phyloP scores from a whole-genome alignment of 2,797 vertebrate genomes.

The Tenualosa thibaudeaui region DNA sequence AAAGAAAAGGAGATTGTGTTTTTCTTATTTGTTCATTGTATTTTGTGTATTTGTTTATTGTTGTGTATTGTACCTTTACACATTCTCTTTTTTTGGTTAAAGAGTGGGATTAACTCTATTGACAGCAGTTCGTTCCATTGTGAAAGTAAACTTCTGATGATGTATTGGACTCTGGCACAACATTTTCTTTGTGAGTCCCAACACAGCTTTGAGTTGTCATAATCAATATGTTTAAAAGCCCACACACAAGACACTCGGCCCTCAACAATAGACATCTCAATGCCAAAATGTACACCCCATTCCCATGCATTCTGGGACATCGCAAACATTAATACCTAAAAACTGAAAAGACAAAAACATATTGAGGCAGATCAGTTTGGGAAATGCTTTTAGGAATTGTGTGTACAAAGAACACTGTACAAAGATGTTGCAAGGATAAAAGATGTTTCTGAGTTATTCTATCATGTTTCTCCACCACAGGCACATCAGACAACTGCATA shows the following conservation, averaged over 20 bases:
- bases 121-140: not conserved
- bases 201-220: not conserved
- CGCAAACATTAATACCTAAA: too few relatives aligned
- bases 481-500: not conserved
- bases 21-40: too few relatives aligned
- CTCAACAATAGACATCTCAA: too few relatives aligned
- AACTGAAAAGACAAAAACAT: too few relatives aligned
- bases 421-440: not conserved
- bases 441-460: not conserved
- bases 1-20: too few relatives aligned
- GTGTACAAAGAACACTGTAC: not conserved
- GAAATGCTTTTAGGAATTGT: not conserved
- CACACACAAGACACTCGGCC: not conserved
- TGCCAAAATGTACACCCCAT: too few relatives aligned
- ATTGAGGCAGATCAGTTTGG: not conserved
- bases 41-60: too few relatives aligned
- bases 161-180: not conserved
- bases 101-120: too few relatives aligned
- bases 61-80: too few relatives aligned
- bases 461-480: not conserved
- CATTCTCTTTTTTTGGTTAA: too few relatives aligned
- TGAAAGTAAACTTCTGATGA: not conserved
- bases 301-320: too few relatives aligned
- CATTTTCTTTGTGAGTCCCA: not conserved
- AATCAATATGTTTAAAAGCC: not conserved